Conservation (phyloP, 2,888 invertebrate genomes). For the Deilephila porcellus region DNA sequence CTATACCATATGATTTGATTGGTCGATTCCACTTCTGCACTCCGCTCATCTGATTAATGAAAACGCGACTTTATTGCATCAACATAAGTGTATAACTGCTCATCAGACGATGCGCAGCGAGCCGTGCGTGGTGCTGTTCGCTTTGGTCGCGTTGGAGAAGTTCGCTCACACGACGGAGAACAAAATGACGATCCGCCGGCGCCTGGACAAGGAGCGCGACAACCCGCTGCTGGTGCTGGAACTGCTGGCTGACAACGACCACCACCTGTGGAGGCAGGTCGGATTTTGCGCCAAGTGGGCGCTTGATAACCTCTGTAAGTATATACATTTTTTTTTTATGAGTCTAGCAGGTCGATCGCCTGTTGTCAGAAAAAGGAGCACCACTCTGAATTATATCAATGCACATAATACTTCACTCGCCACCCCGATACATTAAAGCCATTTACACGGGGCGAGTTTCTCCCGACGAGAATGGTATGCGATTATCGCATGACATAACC, state of each 20-base stretch:
- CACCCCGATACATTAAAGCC: too few species aligned
- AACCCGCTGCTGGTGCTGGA: constrained; percentile 90
- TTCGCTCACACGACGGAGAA: constrained; percentile 97
- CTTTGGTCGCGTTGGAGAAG: constrained; percentile 95
- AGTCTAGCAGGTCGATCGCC: too few species aligned
- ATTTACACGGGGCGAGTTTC: too few species aligned
- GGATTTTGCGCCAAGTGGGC: constrained; percentile 97
- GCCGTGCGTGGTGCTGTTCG: constrained; percentile 92
- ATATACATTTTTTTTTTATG: neutral
- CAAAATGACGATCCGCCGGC: constrained; percentile 90
- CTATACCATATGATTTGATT: too few species aligned
- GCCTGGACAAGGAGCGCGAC: constrained; percentile 82
- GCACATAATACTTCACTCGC: too few species aligned
- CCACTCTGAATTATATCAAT: too few species aligned
- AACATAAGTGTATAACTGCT: neutral
- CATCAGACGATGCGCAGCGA: constrained; percentile 75
- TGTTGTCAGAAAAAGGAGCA: too few species aligned
- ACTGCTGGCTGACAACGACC: constrained; percentile 84
- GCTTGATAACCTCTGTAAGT: constrained; percentile 92
- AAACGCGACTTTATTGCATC: neutral
- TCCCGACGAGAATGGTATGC: too few species aligned
- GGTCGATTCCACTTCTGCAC: too few species aligned
- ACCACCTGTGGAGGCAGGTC: constrained; percentile 91
- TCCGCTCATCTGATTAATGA: neutral
- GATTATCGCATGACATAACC: too few species aligned